phyloP scores from a whole-genome alignment of 2,888 invertebrate genomes.

The Agriopis aurantiaria region DNA sequence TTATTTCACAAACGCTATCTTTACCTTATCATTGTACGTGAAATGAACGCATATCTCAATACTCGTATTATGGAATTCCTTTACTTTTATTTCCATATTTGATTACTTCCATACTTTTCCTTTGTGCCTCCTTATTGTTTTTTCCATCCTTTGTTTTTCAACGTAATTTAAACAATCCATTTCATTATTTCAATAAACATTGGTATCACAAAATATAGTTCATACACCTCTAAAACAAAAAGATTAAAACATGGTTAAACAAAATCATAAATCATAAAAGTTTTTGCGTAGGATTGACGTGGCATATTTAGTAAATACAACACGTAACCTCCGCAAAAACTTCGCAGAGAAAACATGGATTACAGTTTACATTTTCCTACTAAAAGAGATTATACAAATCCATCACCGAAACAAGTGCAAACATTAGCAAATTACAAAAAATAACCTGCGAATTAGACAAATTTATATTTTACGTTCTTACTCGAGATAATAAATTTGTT shows the following conservation, averaged over 20 bases:
- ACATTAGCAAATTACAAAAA: slow-evolving; percentile 37
- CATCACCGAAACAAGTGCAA: slow-evolving; percentile 44
- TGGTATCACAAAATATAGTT: slow-evolving; percentile 13
- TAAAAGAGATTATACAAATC: slow-evolving; percentile 35
- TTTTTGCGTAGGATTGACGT: slow-evolving; percentile 15
- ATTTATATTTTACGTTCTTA: slow-evolving; percentile 2
- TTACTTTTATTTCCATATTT: slow-evolving; percentile 20
- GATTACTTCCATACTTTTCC: slow-evolving; percentile 17
- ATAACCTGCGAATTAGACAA: background rate
- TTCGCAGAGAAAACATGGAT: slow-evolving; percentile 13
- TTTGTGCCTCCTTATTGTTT: slow-evolving; percentile 25
- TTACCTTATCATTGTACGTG: slow-evolving; percentile 9
- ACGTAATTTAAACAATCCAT: slow-evolving; percentile 10
- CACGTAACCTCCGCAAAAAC: slow-evolving; percentile 23
- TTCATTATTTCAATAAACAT: slow-evolving; percentile 15
- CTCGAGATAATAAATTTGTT: background rate
- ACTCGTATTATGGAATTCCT: slow-evolving; percentile 21
- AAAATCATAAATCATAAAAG: slow-evolving; percentile 8
- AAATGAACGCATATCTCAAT: slow-evolving; percentile 10
- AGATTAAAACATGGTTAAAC: slow-evolving; percentile 32
- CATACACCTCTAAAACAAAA: slow-evolving; percentile 36
- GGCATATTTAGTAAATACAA: slow-evolving; percentile 6
- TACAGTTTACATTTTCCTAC: slow-evolving; percentile 6
- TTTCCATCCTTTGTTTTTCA: slow-evolving; percentile 10
- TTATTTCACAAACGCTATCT: slow-evolving; percentile 18